phyloP scores from a whole-genome alignment of 1,140 invertebrate species.

The Heliothis virescens region DNA sequence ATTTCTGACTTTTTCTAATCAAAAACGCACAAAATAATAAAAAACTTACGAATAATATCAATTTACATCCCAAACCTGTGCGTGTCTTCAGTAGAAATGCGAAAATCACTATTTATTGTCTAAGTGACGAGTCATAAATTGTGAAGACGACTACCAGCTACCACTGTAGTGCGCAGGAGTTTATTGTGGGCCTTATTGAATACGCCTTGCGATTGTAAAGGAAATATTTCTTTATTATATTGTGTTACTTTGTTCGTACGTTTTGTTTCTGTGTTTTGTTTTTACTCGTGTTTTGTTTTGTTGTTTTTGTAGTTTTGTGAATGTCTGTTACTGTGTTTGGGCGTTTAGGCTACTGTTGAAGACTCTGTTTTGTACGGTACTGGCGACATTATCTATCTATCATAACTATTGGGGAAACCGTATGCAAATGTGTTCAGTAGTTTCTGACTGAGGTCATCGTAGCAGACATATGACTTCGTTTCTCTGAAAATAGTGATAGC shows the following conservation, averaged over 20 bases:
- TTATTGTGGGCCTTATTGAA: conserved; percentile 74
- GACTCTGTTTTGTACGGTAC: no score
- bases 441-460: no score
- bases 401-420: no score
- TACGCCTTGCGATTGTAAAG: conserved; percentile 53
- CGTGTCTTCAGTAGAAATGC: conserved; percentile 69
- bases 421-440: no score
- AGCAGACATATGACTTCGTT: no score
- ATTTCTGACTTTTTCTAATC: not conserved
- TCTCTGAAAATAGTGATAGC: no score
- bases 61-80: conserved; percentile 60
- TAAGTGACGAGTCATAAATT: conserved; percentile 82
- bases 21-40: not conserved
- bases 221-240: conserved; percentile 41
- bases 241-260: conserved; percentile 25
- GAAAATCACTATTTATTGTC: conserved; percentile 84
- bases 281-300: not conserved
- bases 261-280: not conserved
- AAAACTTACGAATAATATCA: conserved; percentile 27
- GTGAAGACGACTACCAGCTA: conserved; percentile 58
- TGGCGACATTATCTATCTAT: no score
- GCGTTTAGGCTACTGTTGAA: no score
- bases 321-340: not conserved
- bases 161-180: conserved; percentile 73
- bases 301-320: not conserved